These are phyloP conservation scores for Diuraphis noxia DNA, from an alignment of 1,140 invertebrate genomes.

Conservation along the genomic window DNA sequence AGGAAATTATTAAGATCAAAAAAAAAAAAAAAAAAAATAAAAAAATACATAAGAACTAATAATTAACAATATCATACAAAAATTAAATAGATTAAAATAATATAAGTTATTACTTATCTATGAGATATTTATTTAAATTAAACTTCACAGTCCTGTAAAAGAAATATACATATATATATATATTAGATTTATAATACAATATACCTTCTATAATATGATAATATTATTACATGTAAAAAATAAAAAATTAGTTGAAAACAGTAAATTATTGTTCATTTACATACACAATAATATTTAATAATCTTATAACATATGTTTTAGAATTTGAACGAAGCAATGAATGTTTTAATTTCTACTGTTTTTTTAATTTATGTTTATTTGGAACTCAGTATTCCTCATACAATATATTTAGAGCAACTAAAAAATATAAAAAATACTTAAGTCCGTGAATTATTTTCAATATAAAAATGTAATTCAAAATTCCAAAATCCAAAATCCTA, in stretches of 20 bases:
- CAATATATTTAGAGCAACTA: too few species aligned
- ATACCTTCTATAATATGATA: neutral
- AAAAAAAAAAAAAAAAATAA: slow-evolving; percentile 3
- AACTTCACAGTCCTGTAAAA: slow-evolving; percentile 67
- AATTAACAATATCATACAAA: neutral
- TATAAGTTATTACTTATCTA: slow-evolving; percentile 34
- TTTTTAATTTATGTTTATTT: too few species aligned
- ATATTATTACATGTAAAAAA: neutral
- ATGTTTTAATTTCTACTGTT: too few species aligned
- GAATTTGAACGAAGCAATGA: too few species aligned
- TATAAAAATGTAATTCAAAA: too few species aligned
- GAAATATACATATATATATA: neutral
- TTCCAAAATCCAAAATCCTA: too few species aligned
- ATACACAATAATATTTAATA: too few species aligned
- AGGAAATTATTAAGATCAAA: neutral
- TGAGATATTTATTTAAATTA: slow-evolving; percentile 74
- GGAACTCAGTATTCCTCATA: too few species aligned
- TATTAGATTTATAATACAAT: slow-evolving; percentile 2
- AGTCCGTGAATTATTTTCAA: too few species aligned
- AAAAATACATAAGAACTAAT: neutral
- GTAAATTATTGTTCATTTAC: too few species aligned
- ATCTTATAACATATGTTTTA: too few species aligned
- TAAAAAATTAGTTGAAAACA: neutral
- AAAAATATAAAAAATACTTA: too few species aligned
- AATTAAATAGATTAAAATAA: neutral